A percentile compares a stretch with the other conserved stretches of the same genome.
Evolutionary conservation across 2,113 vertebrate genomes (phyloP).

Genomic region (Nestor notabilis): DNA sequence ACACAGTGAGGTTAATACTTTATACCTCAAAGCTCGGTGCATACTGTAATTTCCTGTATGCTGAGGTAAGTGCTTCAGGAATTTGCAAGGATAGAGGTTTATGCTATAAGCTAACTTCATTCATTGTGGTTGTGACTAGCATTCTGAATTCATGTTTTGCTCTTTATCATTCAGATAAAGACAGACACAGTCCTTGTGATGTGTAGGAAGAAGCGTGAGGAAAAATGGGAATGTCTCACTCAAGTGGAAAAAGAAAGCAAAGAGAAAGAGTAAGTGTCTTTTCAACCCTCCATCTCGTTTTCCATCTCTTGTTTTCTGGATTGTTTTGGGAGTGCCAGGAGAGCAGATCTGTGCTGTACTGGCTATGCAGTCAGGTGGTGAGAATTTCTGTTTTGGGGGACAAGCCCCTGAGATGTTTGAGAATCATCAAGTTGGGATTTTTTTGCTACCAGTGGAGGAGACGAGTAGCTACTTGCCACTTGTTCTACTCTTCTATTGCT

Average conservation of each 20-base stretch:
- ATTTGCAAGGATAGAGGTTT: background rate
- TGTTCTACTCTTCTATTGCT: background rate
- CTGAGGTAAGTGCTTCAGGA: background rate
- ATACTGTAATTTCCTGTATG: accelerated
- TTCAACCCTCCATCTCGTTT: background rate
- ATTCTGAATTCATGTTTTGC: background rate
- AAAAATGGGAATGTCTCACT: slow-evolving; percentile 95
- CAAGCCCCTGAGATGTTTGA: background rate
- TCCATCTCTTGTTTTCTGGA: background rate
- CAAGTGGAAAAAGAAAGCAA: slow-evolving; percentile 92
- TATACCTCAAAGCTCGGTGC: background rate
- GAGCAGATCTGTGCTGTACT: background rate
- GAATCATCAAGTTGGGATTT: background rate
- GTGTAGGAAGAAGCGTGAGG: slow-evolving; percentile 89
- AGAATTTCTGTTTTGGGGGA: background rate
- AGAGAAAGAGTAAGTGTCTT: slow-evolving; percentile 91
- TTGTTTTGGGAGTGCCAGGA: background rate
- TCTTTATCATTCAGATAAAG: slow-evolving; percentile 82
- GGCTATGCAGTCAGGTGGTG: background rate
- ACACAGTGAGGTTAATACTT: background rate
- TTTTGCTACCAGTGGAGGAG: background rate
- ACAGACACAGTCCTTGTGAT: slow-evolving; percentile 91
- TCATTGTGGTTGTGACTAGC: background rate
- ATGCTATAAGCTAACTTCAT: background rate
- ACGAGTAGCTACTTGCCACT: background rate